These are phyloP conservation scores for Pseudochaenichthys georgianus DNA, from an alignment of 2,797 vertebrate species.

Conservation along the genomic window DNA sequence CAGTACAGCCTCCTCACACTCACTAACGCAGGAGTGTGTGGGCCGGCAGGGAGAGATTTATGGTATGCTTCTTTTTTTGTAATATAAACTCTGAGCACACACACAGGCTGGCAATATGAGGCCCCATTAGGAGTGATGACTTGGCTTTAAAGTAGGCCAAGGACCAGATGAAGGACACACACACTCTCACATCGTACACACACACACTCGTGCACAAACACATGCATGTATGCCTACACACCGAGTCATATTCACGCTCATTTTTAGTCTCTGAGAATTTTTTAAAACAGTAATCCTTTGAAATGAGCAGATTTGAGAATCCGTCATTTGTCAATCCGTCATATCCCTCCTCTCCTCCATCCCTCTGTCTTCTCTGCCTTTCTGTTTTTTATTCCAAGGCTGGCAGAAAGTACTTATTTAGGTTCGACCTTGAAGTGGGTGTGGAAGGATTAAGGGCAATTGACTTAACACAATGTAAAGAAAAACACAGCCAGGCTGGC, in stretches of 20 bases:
- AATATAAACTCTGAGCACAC: constrained; percentile 58
- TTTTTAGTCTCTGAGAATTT: constrained; percentile 74
- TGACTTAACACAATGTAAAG: constrained; percentile 40
- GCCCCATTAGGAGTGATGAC: constrained; percentile 69
- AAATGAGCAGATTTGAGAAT: constrained; percentile 76
- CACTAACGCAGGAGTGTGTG: constrained; percentile 63
- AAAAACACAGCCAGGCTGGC: constrained; percentile 17
- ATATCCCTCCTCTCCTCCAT: constrained; percentile 40
- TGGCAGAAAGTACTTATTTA: constrained; percentile 34
- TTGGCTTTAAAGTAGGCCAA: constrained; percentile 82
- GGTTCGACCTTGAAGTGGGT: constrained; percentile 59
- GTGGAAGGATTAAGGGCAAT: constrained; percentile 32
- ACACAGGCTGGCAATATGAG: constrained; percentile 55
- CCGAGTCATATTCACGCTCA: constrained; percentile 68
- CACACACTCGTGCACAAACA: constrained; percentile 15
- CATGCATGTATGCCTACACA: constrained; percentile 28
- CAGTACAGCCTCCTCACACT: constrained; percentile 52
- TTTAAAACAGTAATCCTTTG: constrained; percentile 78
- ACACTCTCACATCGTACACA: constrained; percentile 26
- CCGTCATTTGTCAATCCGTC: constrained; percentile 57
- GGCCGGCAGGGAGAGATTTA: constrained; percentile 70
- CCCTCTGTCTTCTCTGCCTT: constrained; percentile 30
- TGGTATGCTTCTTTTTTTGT: constrained; percentile 53
- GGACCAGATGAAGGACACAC: constrained; percentile 75
- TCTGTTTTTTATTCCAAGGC: constrained; percentile 35